Base-by-base conservation (phyloP, 2,888 invertebrate genomes). In the Pecten maximus region DNA sequence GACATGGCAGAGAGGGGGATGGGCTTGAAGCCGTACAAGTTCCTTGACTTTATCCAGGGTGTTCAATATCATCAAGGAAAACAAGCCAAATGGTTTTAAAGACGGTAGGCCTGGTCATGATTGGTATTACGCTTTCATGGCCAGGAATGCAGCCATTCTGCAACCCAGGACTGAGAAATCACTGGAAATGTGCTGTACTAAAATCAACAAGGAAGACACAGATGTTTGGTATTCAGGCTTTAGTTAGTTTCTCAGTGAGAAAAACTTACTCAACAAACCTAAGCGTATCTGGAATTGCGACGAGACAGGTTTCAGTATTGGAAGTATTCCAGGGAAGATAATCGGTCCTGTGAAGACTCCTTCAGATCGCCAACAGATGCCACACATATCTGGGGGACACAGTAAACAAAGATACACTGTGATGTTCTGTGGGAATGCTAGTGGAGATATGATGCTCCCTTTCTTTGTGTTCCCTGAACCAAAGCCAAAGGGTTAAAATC, bases 1-100 rank as follows among this genome's bases (percentile, higher is more conserved):
- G 92, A 92, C 88, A 93, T 92, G 92, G 92, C 92, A 12, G 87
- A 90, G 87, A 87, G 93, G n/a, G 92, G 93, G 4, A 91, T 92
- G 91, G 92, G 92, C 8, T 60, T 93, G n/a, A 92, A 89, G 87
- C 91, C 91, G 16, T 40, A 87, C 10, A 91, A 93, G 40, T 92
- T 92, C 88, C 48, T 93, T 12, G 89, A 92, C 87, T 92, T 92
- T 88, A 88, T 93, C 12, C 88, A 92, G 50, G 48, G n/a, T 16
- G 39, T 92, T n/a, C n/a, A n/a, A n/a, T 40, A 50, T 93, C 0
- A 88, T 87, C 15, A 91, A 90, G 35, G 91, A 92, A 50, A 88
- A 90, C 19, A 92, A 89, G 74, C 39, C 40, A 87, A 91, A 89
- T 44, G 89, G 88, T 40, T 92, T 91, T 88, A 91, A 87, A 90